These are phyloP conservation scores for Protosalanx chinensis DNA, from an alignment of 2,797 vertebrate genomes.

Conservation along the genomic window DNA sequence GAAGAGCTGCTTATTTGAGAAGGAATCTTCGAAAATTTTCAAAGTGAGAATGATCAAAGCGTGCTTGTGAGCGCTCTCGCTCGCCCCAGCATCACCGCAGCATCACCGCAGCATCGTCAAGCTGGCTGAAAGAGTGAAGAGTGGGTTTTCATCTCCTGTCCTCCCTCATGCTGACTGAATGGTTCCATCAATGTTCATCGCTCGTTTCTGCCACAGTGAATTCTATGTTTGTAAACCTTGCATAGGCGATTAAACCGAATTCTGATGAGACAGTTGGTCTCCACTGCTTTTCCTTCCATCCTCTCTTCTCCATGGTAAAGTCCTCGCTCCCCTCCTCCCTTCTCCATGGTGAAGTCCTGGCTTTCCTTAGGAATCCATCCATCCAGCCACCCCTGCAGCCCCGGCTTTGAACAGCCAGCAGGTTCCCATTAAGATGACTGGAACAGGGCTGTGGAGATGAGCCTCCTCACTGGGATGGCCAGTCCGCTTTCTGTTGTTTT, in stretches of 20 bases:
- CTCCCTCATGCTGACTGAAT: conserved; percentile 35
- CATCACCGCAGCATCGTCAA: conserved; percentile 35
- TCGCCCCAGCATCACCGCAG: conserved; percentile 17
- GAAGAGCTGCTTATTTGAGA: conserved; percentile 48
- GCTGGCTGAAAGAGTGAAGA: conserved; percentile 33
- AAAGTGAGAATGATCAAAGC: conserved; percentile 51
- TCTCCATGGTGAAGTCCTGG: conserved; percentile 63
- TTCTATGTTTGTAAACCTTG: too few relatives aligned
- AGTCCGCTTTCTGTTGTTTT: conserved; percentile 55
- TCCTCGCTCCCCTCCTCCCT: conserved; percentile 34
- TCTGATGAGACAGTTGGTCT: conserved; percentile 52
- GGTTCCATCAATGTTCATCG: conserved; percentile 39
- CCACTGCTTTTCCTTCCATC: conserved; percentile 45
- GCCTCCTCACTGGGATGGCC: conserved; percentile 47
- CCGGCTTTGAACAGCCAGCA: conserved; percentile 64
- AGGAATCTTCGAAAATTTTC: conserved; percentile 43
- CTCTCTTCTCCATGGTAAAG: background rate
- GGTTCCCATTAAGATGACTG: conserved; percentile 59
- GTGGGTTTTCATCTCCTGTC: conserved; percentile 12
- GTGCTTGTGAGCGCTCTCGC: conserved; percentile 20
- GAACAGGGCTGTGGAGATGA: conserved; percentile 5
- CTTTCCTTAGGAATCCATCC: conserved; percentile 62
- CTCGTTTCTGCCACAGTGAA: too few relatives aligned
- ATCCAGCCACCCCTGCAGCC: conserved; percentile 38
- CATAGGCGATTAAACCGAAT: too few relatives aligned